Evolutionary conservation across 2,888 invertebrate species (phyloP).

Genomic region (Cenopis cana): DNA sequence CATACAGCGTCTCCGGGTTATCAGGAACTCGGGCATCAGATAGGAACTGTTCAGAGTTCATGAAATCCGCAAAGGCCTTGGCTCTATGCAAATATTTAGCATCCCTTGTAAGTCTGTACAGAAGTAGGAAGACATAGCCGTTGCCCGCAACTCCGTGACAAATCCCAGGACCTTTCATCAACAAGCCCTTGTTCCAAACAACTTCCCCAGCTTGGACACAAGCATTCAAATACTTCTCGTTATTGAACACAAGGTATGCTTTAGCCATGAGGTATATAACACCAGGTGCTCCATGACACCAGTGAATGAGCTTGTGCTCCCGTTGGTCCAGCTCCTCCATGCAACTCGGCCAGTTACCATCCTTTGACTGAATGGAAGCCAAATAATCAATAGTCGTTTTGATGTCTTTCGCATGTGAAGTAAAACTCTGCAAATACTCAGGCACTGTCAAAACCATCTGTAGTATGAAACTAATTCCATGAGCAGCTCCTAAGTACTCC

Average conservation of each 20-base stretch:
- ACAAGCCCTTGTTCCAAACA: conserved; percentile 92
- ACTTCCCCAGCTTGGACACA: conserved; percentile 89
- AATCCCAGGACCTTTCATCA: conserved; percentile 95
- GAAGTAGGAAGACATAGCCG: conserved; percentile 91
- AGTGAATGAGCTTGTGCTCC: conserved; percentile 91
- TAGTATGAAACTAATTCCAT: conserved; percentile 82
- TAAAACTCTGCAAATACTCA: conserved; percentile 83
- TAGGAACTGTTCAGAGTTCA: conserved; percentile 87
- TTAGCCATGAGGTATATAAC: conserved; percentile 92
- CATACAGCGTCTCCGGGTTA: conserved; percentile 92
- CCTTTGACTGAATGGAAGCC: conserved; percentile 86
- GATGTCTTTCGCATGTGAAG: conserved; percentile 84
- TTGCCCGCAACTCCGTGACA: conserved; percentile 95
- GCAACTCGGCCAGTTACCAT: conserved; percentile 91
- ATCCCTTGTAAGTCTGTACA: conserved; percentile 90
- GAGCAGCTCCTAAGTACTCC: conserved; percentile 90
- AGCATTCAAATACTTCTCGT: conserved; percentile 89
- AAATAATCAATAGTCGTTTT: conserved; percentile 88
- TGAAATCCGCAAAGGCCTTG: conserved; percentile 90
- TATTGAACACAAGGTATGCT: conserved; percentile 90
- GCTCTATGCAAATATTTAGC: conserved; percentile 90
- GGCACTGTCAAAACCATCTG: conserved; percentile 83
- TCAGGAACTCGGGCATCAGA: conserved; percentile 90
- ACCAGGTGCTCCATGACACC: conserved; percentile 96
- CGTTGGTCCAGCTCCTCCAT: conserved; percentile 87